A percentile compares a stretch with the other conserved stretches of the same genome.
phyloP scores from a whole-genome alignment of 2,797 vertebrate genomes.

The Oreortyx pictus region DNA sequence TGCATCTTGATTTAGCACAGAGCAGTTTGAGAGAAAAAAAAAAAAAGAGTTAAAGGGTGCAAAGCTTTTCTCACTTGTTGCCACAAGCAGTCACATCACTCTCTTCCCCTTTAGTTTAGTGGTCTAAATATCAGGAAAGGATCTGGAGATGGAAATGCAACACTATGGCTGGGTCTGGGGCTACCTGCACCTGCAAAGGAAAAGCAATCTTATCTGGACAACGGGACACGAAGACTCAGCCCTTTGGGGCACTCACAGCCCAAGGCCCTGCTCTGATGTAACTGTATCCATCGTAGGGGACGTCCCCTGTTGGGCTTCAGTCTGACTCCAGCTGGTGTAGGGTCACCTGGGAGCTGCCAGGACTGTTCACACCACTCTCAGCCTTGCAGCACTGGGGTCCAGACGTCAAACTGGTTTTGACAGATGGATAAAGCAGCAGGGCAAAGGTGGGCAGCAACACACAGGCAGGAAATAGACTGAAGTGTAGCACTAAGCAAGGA shows the following conservation, averaged over 20 bases:
- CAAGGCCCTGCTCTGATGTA: background rate
- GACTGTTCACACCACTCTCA: background rate
- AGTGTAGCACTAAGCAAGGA: background rate
- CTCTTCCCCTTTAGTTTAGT: background rate
- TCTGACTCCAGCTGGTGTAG: background rate
- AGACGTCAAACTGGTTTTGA: background rate
- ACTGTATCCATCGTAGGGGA: background rate
- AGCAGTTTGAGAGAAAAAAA: background rate
- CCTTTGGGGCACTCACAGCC: background rate
- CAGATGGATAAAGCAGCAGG: background rate
- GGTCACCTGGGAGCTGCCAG: background rate
- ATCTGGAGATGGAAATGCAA: background rate
- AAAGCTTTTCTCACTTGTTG: background rate
- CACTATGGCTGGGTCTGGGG: background rate
- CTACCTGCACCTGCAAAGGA: background rate
- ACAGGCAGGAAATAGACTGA: constrained; percentile 16
- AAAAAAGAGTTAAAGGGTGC: background rate
- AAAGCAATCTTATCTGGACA: background rate
- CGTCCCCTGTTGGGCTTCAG: background rate
- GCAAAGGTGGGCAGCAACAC: background rate
- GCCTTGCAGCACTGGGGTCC: background rate
- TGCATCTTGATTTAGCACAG: background rate
- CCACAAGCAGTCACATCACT: background rate
- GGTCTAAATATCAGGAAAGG: background rate
- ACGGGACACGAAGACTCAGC: accelerated